phyloP scores from a whole-genome alignment of 2,113 vertebrate genomes.

The Bostrychus sinensis region DNA sequence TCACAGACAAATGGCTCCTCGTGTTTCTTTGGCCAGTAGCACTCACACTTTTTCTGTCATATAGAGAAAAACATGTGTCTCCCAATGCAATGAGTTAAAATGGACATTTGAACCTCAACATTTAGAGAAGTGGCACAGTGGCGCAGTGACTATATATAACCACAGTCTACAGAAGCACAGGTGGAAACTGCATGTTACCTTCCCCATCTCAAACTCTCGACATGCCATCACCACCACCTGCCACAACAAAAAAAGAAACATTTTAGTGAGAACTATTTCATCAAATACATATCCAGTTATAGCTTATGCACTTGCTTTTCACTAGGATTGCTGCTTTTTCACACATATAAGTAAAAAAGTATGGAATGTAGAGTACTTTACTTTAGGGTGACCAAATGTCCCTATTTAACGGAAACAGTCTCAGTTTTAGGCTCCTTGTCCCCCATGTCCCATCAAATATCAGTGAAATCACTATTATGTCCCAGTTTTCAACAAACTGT shows the following conservation, averaged over 20 bases:
- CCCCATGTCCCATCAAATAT: too few relatives aligned
- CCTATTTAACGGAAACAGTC: too few relatives aligned
- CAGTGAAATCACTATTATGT: too few relatives aligned
- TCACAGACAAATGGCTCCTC: conserved; percentile 76
- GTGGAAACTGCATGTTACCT: conserved; percentile 79
- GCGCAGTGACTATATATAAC: background rate
- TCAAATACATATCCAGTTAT: background rate
- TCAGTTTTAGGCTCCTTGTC: too few relatives aligned
- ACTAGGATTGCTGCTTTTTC: too few relatives aligned
- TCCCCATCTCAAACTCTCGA: conserved; percentile 96
- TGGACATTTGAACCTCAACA: background rate
- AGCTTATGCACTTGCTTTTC: background rate
- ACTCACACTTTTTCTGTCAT: conserved; percentile 93
- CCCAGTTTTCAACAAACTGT: too few relatives aligned
- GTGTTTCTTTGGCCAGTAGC: conserved; percentile 86
- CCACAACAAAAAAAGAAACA: background rate
- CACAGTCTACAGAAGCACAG: background rate
- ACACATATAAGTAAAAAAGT: too few relatives aligned
- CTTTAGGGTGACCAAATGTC: too few relatives aligned
- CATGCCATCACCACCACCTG: conserved; percentile 95
- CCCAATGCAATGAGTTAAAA: background rate
- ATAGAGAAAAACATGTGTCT: background rate
- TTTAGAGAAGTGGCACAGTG: background rate
- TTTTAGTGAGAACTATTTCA: background rate
- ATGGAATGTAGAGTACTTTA: too few relatives aligned